Evolutionary conservation across 2,888 invertebrate genomes (phyloP).

Genomic region (Frankliniella fusca): DNA sequence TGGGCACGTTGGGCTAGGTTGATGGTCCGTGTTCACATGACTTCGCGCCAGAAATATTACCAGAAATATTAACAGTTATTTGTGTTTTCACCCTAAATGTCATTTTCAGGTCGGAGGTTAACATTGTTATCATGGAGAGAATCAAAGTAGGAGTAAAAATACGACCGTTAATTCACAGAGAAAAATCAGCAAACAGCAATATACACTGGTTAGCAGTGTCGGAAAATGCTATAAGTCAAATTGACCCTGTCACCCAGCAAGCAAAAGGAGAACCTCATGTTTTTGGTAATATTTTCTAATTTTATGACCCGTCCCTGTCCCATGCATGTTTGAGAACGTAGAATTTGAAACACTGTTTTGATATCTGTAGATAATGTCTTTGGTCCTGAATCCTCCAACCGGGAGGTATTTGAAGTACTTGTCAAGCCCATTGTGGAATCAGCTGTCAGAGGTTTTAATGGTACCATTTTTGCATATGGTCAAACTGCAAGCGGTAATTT

Average conservation of each 20-base stretch:
- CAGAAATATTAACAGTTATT: no score
- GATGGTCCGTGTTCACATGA: no score
- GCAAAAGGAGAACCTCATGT: constrained; percentile 45
- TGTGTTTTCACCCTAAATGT: no score
- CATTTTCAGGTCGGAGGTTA: no score
- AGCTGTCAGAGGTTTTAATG: constrained; percentile 71
- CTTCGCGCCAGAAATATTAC: no score
- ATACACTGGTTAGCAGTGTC: background rate
- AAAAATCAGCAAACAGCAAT: background rate
- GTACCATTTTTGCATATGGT: constrained; percentile 87
- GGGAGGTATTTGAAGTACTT: constrained; percentile 61
- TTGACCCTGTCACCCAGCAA: constrained; percentile 52
- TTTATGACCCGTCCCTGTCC: constrained; percentile 5
- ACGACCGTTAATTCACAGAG: background rate
- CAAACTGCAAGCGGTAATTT: constrained; percentile 75
- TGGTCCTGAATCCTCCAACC: constrained; percentile 55
- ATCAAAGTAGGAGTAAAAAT: background rate
- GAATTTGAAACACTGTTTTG: constrained; percentile 38
- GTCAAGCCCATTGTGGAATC: constrained; percentile 69
- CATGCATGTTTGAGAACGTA: constrained; percentile 37
- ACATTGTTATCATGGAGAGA: background rate
- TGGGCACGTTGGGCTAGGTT: no score
- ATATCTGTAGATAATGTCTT: constrained; percentile 66
- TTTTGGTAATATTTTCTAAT: constrained; percentile 47
- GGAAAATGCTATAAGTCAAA: constrained; percentile 56